phyloP scores from a whole-genome alignment of 2,888 invertebrate genomes.

The Dicyrtomina minuta region DNA sequence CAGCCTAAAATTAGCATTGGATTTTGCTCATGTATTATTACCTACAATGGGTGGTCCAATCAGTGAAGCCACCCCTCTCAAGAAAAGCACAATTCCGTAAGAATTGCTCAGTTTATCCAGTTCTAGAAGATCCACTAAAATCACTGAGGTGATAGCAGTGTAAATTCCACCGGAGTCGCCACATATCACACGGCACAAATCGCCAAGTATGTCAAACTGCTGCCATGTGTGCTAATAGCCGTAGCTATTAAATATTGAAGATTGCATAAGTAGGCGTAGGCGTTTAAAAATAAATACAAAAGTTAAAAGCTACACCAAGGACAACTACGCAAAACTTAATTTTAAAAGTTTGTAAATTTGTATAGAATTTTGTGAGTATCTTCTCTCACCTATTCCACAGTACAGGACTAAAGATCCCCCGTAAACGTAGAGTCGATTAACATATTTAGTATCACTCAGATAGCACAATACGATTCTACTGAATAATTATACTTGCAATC shows the following conservation, averaged over 20 bases:
- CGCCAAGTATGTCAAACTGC: background rate
- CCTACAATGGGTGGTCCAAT: slow-evolving; percentile 92
- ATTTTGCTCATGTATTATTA: too few species aligned
- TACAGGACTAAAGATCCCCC: slow-evolving; percentile 80
- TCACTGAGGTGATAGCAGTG: slow-evolving; percentile 95
- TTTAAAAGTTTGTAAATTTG: too few species aligned
- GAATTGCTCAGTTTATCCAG: slow-evolving; percentile 89
- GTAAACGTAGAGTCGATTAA: slow-evolving; percentile 85
- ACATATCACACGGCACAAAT: slow-evolving; percentile 75
- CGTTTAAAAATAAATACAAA: too few species aligned
- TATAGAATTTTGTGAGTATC: too few species aligned
- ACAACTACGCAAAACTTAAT: too few species aligned
- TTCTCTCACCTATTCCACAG: slow-evolving; percentile 77
- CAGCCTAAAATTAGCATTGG: too few species aligned
- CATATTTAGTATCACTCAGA: slow-evolving; percentile 79
- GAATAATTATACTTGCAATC: slow-evolving; percentile 78
- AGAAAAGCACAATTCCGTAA: slow-evolving; percentile 85
- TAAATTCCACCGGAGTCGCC: too few species aligned
- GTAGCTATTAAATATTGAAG: background rate
- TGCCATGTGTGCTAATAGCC: background rate
- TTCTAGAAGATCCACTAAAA: slow-evolving; percentile 88
- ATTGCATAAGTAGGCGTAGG: too few species aligned
- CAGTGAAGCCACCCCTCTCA: slow-evolving; percentile 90
- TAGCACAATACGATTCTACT: slow-evolving; percentile 86
- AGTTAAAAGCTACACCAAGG: too few species aligned